phyloP scores from a whole-genome alignment of 2,888 invertebrate genomes.

The Diarsia rubi region DNA sequence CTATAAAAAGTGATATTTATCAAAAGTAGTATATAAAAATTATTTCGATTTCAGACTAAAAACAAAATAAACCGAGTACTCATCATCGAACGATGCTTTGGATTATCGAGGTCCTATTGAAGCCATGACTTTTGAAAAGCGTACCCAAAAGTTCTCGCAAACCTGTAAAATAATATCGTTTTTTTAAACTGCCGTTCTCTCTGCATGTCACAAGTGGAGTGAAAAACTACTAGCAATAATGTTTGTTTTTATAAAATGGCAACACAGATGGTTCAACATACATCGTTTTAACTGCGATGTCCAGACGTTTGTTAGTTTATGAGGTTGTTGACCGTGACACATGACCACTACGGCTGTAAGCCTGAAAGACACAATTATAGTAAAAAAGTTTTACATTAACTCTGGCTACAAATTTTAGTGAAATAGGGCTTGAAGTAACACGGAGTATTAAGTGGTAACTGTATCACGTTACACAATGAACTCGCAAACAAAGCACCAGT shows the following conservation, averaged over 20 bases:
- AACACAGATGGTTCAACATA: conserved; percentile 2
- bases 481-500: neutral
- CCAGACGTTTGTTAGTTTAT: conserved; percentile 35
- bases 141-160: neutral
- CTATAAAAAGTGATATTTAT: neutral
- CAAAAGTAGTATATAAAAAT: neutral
- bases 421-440: conserved; percentile 8
- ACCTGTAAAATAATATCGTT: neutral
- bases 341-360: conserved; percentile 14
- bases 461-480: neutral
- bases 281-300: conserved; percentile 13
- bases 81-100: neutral
- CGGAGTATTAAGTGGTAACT: neutral
- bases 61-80: neutral
- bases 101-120: neutral
- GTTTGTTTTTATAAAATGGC: conserved; percentile 6
- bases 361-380: conserved; percentile 1
- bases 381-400: conserved; percentile 39
- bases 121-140: neutral
- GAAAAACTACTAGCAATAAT: conserved; percentile 24
- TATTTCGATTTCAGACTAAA: neutral
- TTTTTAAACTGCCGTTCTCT: neutral
- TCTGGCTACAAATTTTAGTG: neutral
- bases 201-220: conserved; percentile 6
- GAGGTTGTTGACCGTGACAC: conserved; percentile 29